phyloP scores from a whole-genome alignment of 2,888 invertebrate species.

The Temnothorax unifasciatus region DNA sequence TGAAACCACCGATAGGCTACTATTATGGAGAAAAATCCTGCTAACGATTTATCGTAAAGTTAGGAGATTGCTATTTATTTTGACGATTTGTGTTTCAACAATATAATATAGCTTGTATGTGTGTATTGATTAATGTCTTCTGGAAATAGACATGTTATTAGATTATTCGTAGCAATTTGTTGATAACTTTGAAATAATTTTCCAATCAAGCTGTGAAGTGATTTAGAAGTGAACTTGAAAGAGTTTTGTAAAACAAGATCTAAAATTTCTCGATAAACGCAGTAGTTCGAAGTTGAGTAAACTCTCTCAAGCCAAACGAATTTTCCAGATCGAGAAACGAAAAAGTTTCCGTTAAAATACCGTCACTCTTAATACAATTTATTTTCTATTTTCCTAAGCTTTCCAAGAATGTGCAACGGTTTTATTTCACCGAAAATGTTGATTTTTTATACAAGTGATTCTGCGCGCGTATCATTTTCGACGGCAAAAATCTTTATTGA shows the following conservation, averaged over 20 bases:
- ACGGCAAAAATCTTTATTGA: constrained; percentile 22
- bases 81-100: neutral
- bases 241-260: constrained; percentile 61
- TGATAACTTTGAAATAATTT: constrained; percentile 63
- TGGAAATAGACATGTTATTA: constrained; percentile 17
- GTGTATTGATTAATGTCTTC: constrained; percentile 55
- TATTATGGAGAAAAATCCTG: neutral
- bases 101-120: neutral
- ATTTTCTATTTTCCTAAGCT: constrained; percentile 56
- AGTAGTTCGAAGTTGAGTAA: constrained; percentile 39
- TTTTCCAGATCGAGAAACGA: constrained; percentile 36
- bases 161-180: constrained; percentile 5
- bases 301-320: constrained; percentile 42
- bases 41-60: neutral
- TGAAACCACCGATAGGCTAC: neutral
- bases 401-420: constrained; percentile 28
- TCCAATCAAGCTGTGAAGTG: constrained; percentile 33
- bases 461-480: neutral
- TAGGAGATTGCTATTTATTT: neutral
- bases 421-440: constrained; percentile 41
- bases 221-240: constrained; percentile 40
- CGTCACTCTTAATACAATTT: constrained; percentile 71
- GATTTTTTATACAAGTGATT: constrained; percentile 24
- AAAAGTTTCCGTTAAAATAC: constrained; percentile 63
- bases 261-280: constrained; percentile 65